Conservation (phyloP, 2,797 vertebrate genomes). For the Garrulus glandarius region DNA sequence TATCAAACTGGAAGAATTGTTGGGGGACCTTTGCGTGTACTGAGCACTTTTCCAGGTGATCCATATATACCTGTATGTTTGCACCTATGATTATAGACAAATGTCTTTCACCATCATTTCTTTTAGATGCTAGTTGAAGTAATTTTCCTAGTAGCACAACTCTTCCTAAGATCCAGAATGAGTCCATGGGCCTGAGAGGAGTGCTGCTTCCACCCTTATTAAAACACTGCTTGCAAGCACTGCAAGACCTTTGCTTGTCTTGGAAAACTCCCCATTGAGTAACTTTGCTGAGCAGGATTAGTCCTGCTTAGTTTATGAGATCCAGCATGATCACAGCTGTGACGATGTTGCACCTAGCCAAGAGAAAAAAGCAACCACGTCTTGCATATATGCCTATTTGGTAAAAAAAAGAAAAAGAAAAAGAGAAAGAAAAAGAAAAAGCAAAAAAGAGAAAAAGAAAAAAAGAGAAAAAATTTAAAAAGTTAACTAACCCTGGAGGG, state of each 20-base stretch:
- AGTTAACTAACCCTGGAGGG: not conserved
- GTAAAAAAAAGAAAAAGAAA: not conserved
- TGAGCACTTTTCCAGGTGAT: not conserved
- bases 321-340: not conserved
- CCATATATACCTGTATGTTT: not conserved
- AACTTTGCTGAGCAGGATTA: conserved; percentile 4
- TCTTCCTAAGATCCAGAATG: not conserved
- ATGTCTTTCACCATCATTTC: not conserved
- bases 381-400: not conserved
- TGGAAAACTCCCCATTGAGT: not conserved
- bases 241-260: not conserved
- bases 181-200: not conserved
- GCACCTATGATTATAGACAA: not conserved
- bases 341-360: not conserved
- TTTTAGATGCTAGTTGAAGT: not conserved
- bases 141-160: not conserved
- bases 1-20: not conserved
- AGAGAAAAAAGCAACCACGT: not conserved
- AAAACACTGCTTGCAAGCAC: not conserved
- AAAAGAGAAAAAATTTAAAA: not conserved
- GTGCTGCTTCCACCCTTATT: not conserved
- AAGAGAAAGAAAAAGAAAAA: too few relatives aligned
- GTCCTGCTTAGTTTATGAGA: not conserved
- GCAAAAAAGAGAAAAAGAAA: not conserved
- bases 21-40: not conserved